Base-by-base conservation (phyloP, 1,140 invertebrate species). In the Tetraneura akinire region DNA sequence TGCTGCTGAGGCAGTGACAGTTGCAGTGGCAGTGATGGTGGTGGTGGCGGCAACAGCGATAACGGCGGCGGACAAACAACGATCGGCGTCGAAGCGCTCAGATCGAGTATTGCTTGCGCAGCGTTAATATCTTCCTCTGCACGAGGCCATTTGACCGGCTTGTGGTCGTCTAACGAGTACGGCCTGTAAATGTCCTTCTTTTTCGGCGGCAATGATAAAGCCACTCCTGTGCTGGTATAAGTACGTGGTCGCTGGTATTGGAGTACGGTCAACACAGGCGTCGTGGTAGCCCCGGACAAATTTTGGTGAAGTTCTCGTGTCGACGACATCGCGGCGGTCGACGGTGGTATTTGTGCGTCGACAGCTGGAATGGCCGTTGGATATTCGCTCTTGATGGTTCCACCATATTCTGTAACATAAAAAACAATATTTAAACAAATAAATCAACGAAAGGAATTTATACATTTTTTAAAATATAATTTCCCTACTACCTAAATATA, bases 181-280 rank as follows among this genome's bases (percentile, higher is more conserved):
- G 93, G 93, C 68, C 93, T 88, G 85, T 94, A 94, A 81, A 94
- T 94, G 85, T 94, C 93, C 85, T 94, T 94, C 86, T 94, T 94
- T 85, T 94, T 94, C 0, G 93, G 93, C 47, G 93, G 93, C 81
- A 94, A 85, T 70, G 92, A 93, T 0, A 94, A 85, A 16, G 92
- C 90, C 6, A 92, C 90, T 6, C 92, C 93, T 4, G 92, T 93
- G 85, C 92, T 93, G 26, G 92, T 94, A 85, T 92, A 94, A 26
- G 68, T 83, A 29, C 73, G 81, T 4, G 32, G 81, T 81, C 64
- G 37, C 49, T 70, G 80, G 49, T 80, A 70, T 11, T 70, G 64
- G 14, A 78, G 55, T 11, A 78, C 55, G n/a, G 82, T 53, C 51
- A 83, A 60, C 81, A 83, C 10, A 71, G 81, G 23, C 83, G 42